Conservation (phyloP, 2,888 invertebrate genomes). For the Leptothorax acervorum region DNA sequence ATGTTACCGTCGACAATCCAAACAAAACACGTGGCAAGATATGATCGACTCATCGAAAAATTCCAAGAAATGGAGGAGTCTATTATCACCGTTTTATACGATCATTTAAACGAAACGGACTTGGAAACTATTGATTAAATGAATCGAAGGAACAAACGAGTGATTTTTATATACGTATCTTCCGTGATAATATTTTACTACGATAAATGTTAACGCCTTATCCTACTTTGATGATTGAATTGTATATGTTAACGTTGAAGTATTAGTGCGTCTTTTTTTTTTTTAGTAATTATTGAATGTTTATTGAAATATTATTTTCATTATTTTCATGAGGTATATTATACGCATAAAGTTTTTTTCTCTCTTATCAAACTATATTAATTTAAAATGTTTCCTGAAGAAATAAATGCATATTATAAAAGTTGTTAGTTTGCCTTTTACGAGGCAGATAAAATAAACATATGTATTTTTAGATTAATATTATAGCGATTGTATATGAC, state of each 20-base stretch:
- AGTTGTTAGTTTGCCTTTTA: not conserved
- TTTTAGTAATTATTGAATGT: not conserved
- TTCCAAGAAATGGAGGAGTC: not conserved
- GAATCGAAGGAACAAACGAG: not conserved
- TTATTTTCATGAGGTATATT: not conserved
- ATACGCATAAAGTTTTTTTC: not conserved
- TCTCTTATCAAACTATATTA: not conserved
- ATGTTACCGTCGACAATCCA: slow-evolving; percentile 7
- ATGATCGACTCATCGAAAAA: not conserved
- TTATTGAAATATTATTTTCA: not conserved
- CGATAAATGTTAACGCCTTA: not conserved
- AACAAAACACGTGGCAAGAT: not conserved
- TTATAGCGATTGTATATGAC: not conserved
- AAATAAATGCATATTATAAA: not conserved
- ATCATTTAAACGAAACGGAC: not conserved
- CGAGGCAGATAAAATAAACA: not conserved
- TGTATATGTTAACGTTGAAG: not conserved
- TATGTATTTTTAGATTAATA: not conserved
- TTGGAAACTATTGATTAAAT: not conserved
- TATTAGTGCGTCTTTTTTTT: not conserved
- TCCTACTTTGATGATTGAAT: not conserved
- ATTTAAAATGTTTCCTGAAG: not conserved
- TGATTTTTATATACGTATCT: not conserved
- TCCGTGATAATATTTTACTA: not conserved
- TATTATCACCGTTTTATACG: not conserved